Evolutionary conservation across 2,113 vertebrate species (phyloP).

Genomic region (Oreochromis tanganicae): DNA sequence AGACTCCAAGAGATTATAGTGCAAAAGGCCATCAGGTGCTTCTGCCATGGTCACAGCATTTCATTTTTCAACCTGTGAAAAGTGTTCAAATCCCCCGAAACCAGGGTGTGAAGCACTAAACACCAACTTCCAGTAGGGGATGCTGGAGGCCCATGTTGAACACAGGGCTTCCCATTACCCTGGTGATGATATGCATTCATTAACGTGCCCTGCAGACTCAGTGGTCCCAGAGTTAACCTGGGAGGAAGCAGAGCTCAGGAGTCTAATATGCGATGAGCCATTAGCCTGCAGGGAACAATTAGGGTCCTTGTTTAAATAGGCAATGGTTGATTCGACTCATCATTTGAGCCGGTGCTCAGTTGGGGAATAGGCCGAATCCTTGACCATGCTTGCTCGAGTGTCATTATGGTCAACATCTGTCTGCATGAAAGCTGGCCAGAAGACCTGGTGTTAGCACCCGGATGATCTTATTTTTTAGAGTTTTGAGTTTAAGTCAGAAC

Average conservation of each 20-base stretch:
- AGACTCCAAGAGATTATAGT: neutral
- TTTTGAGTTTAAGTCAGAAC: neutral
- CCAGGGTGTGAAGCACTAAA: neutral
- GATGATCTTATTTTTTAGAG: neutral
- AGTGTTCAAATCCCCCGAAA: neutral
- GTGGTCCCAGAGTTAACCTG: neutral
- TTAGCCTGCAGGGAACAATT: neutral
- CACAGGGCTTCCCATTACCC: neutral
- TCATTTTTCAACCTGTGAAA: neutral
- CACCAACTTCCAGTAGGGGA: neutral
- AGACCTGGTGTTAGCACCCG: neutral
- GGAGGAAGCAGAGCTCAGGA: neutral
- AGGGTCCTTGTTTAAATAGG: constrained; percentile 4
- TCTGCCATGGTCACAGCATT: neutral
- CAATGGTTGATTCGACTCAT: neutral
- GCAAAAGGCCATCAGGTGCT: neutral
- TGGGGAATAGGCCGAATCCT: neutral
- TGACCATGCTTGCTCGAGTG: neutral
- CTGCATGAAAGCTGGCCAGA: neutral
- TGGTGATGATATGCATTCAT: neutral
- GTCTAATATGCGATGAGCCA: neutral
- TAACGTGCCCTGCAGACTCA: neutral
- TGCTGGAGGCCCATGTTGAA: neutral
- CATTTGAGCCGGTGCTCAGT: neutral
- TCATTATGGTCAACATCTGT: constrained; percentile 40